Evolutionary conservation across 2,113 vertebrate genomes (phyloP).

Genomic region (Ochotona princeps): DNA sequence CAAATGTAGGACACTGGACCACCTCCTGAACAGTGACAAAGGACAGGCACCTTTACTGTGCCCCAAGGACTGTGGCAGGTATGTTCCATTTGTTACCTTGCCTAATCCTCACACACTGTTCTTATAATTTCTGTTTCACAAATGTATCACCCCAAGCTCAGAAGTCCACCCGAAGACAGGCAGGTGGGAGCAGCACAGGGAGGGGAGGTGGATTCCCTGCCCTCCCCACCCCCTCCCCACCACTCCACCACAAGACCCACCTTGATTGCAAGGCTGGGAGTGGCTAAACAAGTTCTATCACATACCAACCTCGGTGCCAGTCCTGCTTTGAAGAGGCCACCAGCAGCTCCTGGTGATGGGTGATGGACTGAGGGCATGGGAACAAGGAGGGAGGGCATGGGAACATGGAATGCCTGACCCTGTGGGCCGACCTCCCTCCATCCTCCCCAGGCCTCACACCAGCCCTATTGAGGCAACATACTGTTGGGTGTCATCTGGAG

Average conservation of each 20-base stretch:
- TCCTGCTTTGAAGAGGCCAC: not conserved
- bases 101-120: not conserved
- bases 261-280: slow-evolving; percentile 60
- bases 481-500: no score
- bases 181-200: not conserved
- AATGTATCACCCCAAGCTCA: not conserved
- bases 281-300: slow-evolving; percentile 65
- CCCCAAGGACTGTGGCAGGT: not conserved
- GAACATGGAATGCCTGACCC: not conserved
- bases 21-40: not conserved
- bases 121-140: not conserved
- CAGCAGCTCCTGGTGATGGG: not conserved
- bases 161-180: not conserved
- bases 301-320: slow-evolving; percentile 12
- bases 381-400: not conserved
- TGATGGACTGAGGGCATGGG: not conserved
- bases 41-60: not conserved
- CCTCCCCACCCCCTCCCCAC: no score
- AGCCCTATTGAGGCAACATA: not conserved
- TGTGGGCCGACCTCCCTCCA: not conserved
- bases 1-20: not conserved
- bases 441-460: not conserved
- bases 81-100: not conserved
- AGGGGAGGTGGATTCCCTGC: no score
- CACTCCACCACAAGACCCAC: no score